Evolutionary conservation across 2,888 invertebrate genomes (phyloP).

Genomic region (Sacculina carcini): DNA sequence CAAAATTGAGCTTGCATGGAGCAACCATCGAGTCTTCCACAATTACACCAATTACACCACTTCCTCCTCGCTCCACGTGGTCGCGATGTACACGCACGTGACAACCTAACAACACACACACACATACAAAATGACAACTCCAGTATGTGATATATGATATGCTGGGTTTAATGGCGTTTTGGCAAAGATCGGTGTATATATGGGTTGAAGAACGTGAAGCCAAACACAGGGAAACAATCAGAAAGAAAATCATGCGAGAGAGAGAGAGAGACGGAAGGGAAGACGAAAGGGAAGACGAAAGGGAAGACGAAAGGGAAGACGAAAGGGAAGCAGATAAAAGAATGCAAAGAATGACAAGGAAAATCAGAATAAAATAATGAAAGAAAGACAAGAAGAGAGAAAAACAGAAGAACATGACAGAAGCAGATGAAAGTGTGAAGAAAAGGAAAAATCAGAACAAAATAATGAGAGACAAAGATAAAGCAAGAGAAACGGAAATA

Average conservation of each 20-base stretch:
- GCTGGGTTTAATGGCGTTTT: too few relatives aligned
- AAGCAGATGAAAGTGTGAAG: too few relatives aligned
- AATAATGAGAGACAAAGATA: too few relatives aligned
- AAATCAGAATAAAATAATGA: too few relatives aligned
- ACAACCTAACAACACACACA: slow-evolving; percentile 36
- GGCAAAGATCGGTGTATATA: slow-evolving; percentile 1
- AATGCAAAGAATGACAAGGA: not conserved
- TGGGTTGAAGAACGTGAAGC: slow-evolving; percentile 19
- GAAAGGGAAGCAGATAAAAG: not conserved
- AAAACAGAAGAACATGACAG: too few relatives aligned
- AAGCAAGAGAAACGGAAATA: too few relatives aligned
- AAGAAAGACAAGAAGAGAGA: too few relatives aligned
- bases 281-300: slow-evolving; percentile 6
- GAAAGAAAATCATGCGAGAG: not conserved
- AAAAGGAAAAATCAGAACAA: too few relatives aligned
- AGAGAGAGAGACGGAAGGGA: not conserved
- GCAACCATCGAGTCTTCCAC: slow-evolving; percentile 66
- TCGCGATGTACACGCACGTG: slow-evolving; percentile 93
- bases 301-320: slow-evolving; percentile 3
- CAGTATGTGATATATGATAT: too few relatives aligned
- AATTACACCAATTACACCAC: too few relatives aligned
- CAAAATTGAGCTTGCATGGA: slow-evolving; percentile 86
- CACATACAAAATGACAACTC: not conserved
- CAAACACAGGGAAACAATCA: not conserved
- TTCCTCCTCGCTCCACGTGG: slow-evolving; percentile 60